A percentile compares a stretch with the other conserved stretches of the same genome.
These are phyloP conservation scores for Gisinianus flammeolus DNA, from an alignment of 2,888 invertebrate species.

Conservation along the genomic window DNA sequence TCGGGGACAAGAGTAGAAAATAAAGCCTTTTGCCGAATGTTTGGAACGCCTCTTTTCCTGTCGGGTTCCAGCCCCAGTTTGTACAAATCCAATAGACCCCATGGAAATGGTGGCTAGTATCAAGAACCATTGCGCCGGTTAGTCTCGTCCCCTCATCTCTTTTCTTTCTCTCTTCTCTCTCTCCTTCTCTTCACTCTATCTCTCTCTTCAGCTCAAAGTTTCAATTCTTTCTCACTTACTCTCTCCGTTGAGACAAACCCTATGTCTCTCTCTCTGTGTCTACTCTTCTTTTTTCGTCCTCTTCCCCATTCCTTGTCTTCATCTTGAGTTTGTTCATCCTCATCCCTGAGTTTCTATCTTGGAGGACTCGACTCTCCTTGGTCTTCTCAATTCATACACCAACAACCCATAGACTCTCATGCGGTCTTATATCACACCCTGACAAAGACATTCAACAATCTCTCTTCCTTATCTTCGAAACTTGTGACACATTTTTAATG, in stretches of 20 bases:
- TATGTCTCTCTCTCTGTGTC: no score
- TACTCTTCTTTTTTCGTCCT: not conserved
- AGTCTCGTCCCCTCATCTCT: not conserved
- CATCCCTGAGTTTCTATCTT: not conserved
- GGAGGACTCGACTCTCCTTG: conserved; percentile 1
- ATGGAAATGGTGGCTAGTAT: conserved; percentile 24
- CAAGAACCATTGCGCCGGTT: conserved; percentile 15
- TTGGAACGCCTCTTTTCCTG: conserved; percentile 32
- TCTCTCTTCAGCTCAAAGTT: no score
- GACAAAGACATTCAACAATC: conserved; percentile 46
- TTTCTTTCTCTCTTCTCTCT: not conserved
- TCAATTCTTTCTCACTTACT: no score
- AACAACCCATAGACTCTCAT: no score
- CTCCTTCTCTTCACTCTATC: no score
- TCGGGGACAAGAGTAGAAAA: conserved; percentile 16
- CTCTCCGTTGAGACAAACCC: no score
- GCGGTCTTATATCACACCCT: conserved; percentile 39
- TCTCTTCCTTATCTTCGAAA: conserved; percentile 51
- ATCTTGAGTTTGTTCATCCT: not conserved
- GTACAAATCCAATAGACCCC: conserved; percentile 36
- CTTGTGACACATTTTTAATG: conserved; percentile 54
- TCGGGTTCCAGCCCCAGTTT: conserved; percentile 16
- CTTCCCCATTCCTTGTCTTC: not conserved
- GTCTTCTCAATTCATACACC: conserved; percentile 24
- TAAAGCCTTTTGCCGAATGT: conserved; percentile 18